Conservation (phyloP, 2,888 invertebrate genomes). For the Cerceris rybyensis region DNA sequence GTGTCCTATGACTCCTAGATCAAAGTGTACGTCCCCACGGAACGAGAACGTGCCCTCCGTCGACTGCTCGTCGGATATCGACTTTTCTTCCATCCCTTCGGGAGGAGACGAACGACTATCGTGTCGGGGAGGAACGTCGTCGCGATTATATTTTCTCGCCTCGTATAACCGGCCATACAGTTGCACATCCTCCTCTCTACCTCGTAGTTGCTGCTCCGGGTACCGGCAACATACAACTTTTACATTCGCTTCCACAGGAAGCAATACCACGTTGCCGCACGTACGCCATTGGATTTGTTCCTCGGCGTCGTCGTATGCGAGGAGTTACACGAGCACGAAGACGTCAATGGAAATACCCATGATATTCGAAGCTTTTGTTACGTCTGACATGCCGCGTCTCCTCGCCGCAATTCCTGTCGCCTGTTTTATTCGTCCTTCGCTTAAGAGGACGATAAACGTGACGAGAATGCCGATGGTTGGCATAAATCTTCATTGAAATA, state of each 20-base stretch:
- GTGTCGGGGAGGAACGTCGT: conserved; percentile 56
- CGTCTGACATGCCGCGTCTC: conserved; percentile 32
- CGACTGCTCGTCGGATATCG: conserved; percentile 57
- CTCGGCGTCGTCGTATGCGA: conserved; percentile 1
- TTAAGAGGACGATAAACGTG: conserved; percentile 39
- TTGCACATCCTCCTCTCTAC: conserved; percentile 14
- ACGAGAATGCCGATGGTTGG: conserved; percentile 28
- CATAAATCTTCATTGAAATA: conserved; percentile 40
- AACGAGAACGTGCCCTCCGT: conserved; percentile 34
- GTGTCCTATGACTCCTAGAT: not conserved
- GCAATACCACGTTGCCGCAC: conserved; percentile 30
- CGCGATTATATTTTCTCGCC: conserved; percentile 69
- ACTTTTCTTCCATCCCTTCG: conserved; percentile 52
- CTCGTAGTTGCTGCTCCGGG: not conserved
- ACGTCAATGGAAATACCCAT: conserved; percentile 38
- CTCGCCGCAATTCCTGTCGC: conserved; percentile 38
- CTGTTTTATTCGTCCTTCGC: conserved; percentile 35
- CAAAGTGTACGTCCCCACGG: conserved; percentile 27
- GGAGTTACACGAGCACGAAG: conserved; percentile 14
- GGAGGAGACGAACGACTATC: conserved; percentile 57
- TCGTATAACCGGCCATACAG: conserved; percentile 48
- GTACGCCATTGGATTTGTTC: conserved; percentile 45
- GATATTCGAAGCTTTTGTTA: conserved; percentile 48
- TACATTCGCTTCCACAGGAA: conserved; percentile 29
- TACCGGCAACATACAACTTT: conserved; percentile 14